Evolutionary conservation across 1,140 invertebrate species (phyloP).

Genomic region (Melanaphis sacchari): DNA sequence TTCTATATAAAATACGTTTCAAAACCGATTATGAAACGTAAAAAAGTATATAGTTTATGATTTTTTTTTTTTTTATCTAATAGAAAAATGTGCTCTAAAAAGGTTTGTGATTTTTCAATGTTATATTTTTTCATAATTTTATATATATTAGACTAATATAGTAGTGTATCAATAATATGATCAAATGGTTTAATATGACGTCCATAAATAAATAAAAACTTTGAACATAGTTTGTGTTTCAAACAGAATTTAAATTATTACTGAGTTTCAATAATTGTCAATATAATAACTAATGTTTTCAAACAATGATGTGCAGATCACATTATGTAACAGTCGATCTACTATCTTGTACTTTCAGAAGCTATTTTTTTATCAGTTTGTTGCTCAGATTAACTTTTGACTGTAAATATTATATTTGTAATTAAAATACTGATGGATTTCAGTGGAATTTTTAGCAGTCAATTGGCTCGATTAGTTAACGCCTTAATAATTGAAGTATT

Average conservation of each 20-base stretch:
- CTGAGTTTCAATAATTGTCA: background rate
- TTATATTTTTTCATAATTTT: background rate
- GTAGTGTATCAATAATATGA: background rate
- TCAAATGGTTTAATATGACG: background rate
- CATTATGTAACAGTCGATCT: background rate
- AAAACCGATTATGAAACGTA: background rate
- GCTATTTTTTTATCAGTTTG: background rate
- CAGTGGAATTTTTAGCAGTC: background rate
- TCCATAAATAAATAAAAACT: background rate
- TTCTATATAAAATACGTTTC: conserved; percentile 6
- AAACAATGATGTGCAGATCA: background rate
- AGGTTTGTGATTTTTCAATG: background rate
- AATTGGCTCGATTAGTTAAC: background rate
- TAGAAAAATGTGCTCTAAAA: background rate
- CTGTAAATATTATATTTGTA: background rate
- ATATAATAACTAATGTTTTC: background rate
- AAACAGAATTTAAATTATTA: background rate
- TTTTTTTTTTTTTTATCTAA: conserved; percentile 22
- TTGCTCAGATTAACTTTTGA: background rate
- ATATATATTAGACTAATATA: background rate
- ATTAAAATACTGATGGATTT: background rate
- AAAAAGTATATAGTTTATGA: background rate
- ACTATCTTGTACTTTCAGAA: background rate
- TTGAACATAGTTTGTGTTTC: background rate
- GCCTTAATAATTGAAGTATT: background rate